phyloP scores from a whole-genome alignment of 2,888 invertebrate species.

The Synanthedon formicaeformis region DNA sequence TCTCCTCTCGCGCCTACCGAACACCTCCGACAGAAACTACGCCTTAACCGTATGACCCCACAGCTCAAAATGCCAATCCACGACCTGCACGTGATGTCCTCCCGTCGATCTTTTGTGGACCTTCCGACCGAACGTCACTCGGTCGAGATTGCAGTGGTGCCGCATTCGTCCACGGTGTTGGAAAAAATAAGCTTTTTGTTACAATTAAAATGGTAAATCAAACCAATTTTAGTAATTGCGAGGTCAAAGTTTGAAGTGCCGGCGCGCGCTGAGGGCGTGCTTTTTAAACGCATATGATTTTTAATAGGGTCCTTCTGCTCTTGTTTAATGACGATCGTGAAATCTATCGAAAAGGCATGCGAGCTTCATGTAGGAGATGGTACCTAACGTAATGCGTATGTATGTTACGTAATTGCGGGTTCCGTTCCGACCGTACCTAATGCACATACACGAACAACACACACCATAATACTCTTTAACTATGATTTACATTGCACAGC shows the following conservation, averaged over 20 bases:
- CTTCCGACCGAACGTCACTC: conserved; percentile 62
- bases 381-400: no score
- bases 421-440: no score
- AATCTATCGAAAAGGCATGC: not conserved
- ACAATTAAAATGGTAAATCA: conserved; percentile 71
- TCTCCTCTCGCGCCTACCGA: conserved; percentile 67
- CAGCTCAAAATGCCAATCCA: conserved; percentile 58
- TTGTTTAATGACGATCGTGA: conserved; percentile 19
- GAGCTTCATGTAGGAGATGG: no score
- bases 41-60: conserved; percentile 60
- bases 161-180: conserved; percentile 39
- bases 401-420: no score
- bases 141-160: conserved; percentile 63
- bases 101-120: conserved; percentile 57
- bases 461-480: no score
- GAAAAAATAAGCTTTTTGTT: conserved; percentile 70
- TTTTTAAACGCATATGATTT: conserved; percentile 50
- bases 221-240: conserved; percentile 71
- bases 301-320: conserved; percentile 30
- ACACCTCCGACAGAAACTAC: conserved; percentile 65
- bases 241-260: conserved; percentile 62
- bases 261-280: conserved; percentile 38
- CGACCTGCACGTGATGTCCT: conserved; percentile 28
- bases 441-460: no score
- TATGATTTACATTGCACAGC: no score